Conservation (phyloP, 2,888 invertebrate genomes). For the Spilarctia lutea region DNA sequence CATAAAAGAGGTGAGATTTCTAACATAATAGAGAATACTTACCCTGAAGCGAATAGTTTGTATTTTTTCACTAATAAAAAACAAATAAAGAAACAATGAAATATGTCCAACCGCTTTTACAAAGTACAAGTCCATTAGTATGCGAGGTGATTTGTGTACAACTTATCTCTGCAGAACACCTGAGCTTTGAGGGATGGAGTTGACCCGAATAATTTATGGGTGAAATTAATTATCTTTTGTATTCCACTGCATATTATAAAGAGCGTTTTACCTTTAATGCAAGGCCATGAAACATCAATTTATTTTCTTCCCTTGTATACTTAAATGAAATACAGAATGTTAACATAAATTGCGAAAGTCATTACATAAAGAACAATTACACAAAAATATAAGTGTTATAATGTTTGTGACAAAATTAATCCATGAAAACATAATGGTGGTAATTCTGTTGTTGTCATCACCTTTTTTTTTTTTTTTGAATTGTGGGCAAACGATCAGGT, state of each 20-base stretch:
- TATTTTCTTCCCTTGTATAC: neutral
- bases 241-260: neutral
- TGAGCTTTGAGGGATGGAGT: slow-evolving; percentile 20
- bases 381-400: too few species aligned
- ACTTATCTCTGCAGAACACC: slow-evolving; percentile 18
- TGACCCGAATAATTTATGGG: slow-evolving; percentile 13
- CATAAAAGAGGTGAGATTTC: neutral
- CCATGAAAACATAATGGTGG: too few species aligned
- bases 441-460: too few species aligned
- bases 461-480: too few species aligned
- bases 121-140: slow-evolving; percentile 27
- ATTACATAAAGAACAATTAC: neutral
- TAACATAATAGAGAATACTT: neutral
- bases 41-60: neutral
- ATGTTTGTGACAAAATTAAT: too few species aligned
- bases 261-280: neutral
- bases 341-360: too few species aligned
- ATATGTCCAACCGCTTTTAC: slow-evolving; percentile 6
- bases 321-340: neutral
- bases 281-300: neutral
- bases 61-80: neutral
- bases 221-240: slow-evolving; percentile 17
- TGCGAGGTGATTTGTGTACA: slow-evolving; percentile 26
- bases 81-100: slow-evolving; percentile 9
- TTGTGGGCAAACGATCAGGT: too few species aligned